Conservation (phyloP, 2,113 vertebrate species). For the Odontesthes bonariensis region DNA sequence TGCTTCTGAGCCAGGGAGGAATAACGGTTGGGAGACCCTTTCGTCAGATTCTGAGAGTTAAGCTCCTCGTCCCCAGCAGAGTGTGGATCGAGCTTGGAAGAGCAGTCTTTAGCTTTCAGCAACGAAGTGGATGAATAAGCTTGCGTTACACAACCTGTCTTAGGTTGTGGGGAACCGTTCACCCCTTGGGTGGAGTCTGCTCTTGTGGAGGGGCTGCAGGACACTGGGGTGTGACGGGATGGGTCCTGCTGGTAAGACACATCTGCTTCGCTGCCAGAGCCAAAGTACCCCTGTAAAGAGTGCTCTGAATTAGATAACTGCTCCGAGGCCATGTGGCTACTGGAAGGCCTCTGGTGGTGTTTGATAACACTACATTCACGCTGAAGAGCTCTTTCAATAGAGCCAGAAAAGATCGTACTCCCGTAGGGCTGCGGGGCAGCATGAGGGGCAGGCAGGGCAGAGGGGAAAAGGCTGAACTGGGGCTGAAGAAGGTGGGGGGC, state of each 20-base stretch:
- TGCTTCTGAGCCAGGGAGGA: slow-evolving; percentile 91
- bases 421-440: slow-evolving; percentile 88
- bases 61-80: slow-evolving; percentile 84
- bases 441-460: slow-evolving; percentile 86
- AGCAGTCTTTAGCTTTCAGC: slow-evolving; percentile 88
- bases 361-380: slow-evolving; percentile 99
- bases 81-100: slow-evolving; percentile 86
- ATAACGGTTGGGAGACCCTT: slow-evolving; percentile 90
- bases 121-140: slow-evolving; percentile 86
- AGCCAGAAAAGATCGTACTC: slow-evolving; percentile 91
- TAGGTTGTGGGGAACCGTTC: slow-evolving; percentile 88
- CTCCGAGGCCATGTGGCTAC: slow-evolving; percentile 89
- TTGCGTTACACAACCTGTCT: slow-evolving; percentile 84
- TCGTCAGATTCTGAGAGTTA: slow-evolving; percentile 84
- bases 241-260: slow-evolving; percentile 92
- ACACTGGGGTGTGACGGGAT: slow-evolving; percentile 86
- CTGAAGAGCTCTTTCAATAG: slow-evolving; percentile 97
- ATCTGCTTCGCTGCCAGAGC: slow-evolving; percentile 81
- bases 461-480: slow-evolving; percentile 93
- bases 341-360: slow-evolving; percentile 99
- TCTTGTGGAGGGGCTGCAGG: slow-evolving; percentile 87
- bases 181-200: slow-evolving; percentile 89
- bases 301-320: slow-evolving; percentile 92
- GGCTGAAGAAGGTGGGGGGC: slow-evolving; percentile 97
- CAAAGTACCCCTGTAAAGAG: slow-evolving; percentile 92